Evolutionary conservation across 1,140 invertebrate genomes (phyloP).

Genomic region (Steinernema feltiae): DNA sequence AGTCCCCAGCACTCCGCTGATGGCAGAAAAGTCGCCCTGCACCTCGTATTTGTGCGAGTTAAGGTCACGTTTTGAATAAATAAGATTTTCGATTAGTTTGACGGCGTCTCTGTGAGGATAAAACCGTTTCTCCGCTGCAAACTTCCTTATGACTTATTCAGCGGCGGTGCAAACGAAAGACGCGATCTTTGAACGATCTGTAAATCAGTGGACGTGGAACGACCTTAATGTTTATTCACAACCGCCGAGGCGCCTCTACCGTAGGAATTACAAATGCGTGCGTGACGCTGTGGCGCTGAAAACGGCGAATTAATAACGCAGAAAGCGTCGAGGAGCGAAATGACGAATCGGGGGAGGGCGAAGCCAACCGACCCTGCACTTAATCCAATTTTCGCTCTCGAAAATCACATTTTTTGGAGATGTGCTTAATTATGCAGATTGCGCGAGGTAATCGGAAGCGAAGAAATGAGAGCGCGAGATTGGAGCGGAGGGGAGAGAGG

Average conservation of each 20-base stretch:
- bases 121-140: neutral
- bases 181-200: conserved; percentile 6
- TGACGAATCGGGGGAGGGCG: neutral
- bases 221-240: conserved; percentile 10
- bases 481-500: neutral
- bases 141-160: neutral
- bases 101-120: no score
- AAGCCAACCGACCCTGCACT: neutral
- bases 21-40: neutral
- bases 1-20: neutral
- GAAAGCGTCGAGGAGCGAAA: neutral
- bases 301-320: neutral
- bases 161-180: neutral
- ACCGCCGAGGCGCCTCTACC: neutral
- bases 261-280: neutral
- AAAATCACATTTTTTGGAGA: conserved; percentile 9
- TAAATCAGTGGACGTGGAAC: neutral
- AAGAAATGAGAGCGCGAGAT: neutral
- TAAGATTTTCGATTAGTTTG: no score
- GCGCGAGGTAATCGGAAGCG: neutral
- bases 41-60: no score
- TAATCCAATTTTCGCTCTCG: conserved; percentile 10
- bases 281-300: neutral
- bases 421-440: conserved; percentile 14
- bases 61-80: no score